Evolutionary conservation across 2,888 invertebrate species (phyloP), one percentile per base, ranked within the genome.

Genomic region (Eupeodes luniger): DNA sequence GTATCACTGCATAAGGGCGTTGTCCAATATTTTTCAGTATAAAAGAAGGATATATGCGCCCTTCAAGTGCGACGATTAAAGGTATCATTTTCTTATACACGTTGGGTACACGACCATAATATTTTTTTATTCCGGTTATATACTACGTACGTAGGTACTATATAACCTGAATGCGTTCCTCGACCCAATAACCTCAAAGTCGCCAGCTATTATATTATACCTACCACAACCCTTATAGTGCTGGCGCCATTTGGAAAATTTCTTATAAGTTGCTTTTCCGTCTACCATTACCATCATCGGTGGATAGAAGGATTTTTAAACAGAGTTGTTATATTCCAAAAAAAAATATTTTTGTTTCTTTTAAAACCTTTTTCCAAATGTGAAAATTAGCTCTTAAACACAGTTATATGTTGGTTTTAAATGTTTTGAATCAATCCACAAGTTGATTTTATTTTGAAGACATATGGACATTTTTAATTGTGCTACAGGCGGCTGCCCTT

Each of bases 151-250:
- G 27, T 27, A 27, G 27, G 27, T 27, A 27, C 27, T 27, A 27
- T 59, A 77, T 70, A 64, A 72, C 57, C 34, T 82, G 72, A 75
- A 80, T 76, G 85, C 76, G 83, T 87, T 83, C 75, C 64, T 61
- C 76, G 76, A 77, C 76, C 83, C 74, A 87, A 77, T 83, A 76
- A 79, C 86, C 70, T 72, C 70, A 87, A 83, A 81, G 55, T 72
- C 66, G 70, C 55, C 69, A 85, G 34, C 47, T 4, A 47, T 11
- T 47, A 44, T 44, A 59, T 66, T 49, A 59, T 72, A 74, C 27
- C 74, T 44, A 44, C n/a, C 70, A 69, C 10, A 14, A 67, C 34
- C 53, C 64, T 51, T 44, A 66, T 10, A 27, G 6, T 40, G 40
- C 16, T 85, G 85, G 81, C 81, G 81, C 81, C 78, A 74, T 57